Evolutionary conservation across 2,888 invertebrate genomes (phyloP).

Genomic region (Anagyrus pseudococci): DNA sequence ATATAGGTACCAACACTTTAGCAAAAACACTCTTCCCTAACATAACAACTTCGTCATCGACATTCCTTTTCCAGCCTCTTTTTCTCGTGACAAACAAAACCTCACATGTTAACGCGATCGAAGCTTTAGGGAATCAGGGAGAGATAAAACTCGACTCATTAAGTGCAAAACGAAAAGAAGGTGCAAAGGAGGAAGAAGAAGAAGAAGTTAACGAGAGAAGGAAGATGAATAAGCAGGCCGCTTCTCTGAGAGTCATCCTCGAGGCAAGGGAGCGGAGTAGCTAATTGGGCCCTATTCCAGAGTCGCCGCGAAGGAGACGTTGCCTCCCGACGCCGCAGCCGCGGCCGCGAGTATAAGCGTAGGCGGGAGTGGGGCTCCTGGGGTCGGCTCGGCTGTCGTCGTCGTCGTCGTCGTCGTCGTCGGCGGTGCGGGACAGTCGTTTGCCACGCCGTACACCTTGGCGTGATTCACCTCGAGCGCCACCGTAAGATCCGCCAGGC

Average conservation of each 20-base stretch:
- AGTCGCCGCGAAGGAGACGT: constrained; percentile 59
- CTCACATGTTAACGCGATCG: no score
- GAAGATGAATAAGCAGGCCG: no score
- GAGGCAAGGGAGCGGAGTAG: no score
- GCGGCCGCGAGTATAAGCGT: constrained; percentile 52
- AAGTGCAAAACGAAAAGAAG: not conserved
- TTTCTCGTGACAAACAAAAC: no score
- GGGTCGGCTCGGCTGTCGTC: constrained; percentile 35
- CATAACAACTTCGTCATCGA: no score
- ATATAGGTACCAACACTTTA: no score
- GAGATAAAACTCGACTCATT: no score
- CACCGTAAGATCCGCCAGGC: constrained; percentile 73
- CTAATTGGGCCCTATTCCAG: constrained; percentile 54
- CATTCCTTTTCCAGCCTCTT: no score
- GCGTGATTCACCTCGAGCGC: constrained; percentile 77
- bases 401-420: constrained; percentile 41
- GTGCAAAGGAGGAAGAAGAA: not conserved
- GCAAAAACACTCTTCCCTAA: no score
- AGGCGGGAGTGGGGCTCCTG: constrained; percentile 47
- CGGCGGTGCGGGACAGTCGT: constrained; percentile 55
- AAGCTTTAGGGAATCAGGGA: no score
- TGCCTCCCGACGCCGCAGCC: constrained; percentile 55
- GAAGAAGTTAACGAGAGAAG: not conserved
- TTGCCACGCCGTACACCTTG: constrained; percentile 73
- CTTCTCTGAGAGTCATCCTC: not conserved